Percentiles rank a stretch among this genome's conserved stretches.
These are phyloP conservation scores for Pogona vitticeps DNA, from an alignment of 2,113 vertebrate species.

Conservation along the genomic window DNA sequence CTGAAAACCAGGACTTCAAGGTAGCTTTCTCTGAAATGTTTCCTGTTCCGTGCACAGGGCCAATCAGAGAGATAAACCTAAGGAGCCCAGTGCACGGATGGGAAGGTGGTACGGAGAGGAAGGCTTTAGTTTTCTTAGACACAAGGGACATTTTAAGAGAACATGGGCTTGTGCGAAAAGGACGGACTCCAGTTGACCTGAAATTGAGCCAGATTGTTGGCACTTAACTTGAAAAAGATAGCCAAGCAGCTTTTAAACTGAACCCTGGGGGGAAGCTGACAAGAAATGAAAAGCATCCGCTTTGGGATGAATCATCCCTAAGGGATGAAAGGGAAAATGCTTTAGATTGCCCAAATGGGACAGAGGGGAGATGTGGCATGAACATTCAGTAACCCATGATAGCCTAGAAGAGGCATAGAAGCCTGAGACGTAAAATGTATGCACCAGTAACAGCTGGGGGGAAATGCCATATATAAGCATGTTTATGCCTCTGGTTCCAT, in stretches of 20 bases:
- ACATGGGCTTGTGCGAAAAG: background rate
- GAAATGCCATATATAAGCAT: background rate
- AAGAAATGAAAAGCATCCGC: background rate
- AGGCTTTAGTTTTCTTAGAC: background rate
- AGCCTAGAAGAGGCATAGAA: background rate
- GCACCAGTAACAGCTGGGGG: background rate
- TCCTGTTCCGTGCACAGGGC: too few species aligned
- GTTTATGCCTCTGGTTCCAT: too few species aligned
- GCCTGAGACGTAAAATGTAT: background rate
- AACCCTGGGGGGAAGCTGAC: background rate
- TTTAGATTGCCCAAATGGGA: background rate
- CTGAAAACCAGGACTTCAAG: too few species aligned
- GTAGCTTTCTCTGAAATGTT: too few species aligned
- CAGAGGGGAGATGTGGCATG: background rate
- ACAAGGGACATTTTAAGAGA: background rate
- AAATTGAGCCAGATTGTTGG: background rate
- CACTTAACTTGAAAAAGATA: background rate
- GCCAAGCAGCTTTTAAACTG: background rate
- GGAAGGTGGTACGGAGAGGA: background rate
- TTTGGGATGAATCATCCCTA: background rate
- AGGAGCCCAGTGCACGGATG: background rate
- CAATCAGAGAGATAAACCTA: too few species aligned
- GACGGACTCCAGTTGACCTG: background rate
- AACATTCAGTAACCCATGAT: background rate
- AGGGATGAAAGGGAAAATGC: background rate